Percentiles rank a stretch among this genome's conserved stretches.
Evolutionary conservation across 2,888 invertebrate genomes (phyloP).

Genomic region (Drosophila paranaensis): DNA sequence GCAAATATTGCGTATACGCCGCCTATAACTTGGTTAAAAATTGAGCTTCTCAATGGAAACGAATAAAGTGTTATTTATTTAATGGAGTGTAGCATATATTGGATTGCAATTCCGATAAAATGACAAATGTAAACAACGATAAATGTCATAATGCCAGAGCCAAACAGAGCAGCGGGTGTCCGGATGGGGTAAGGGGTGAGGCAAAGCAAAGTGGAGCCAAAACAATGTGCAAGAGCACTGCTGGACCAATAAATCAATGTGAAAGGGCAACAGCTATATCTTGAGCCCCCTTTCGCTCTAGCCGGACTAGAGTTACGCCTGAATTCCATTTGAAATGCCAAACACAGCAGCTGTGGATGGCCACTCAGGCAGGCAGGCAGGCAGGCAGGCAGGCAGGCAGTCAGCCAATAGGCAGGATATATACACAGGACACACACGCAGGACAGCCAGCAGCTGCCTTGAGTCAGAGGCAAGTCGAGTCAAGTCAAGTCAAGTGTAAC

Average conservation of each 20-base stretch:
- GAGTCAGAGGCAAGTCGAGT: constrained; percentile 25
- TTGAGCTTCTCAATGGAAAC: background rate
- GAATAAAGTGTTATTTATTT: constrained; percentile 25
- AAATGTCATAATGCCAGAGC: constrained; percentile 57
- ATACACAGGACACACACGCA: constrained; percentile 9
- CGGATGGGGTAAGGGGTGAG: background rate
- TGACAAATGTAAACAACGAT: constrained; percentile 53
- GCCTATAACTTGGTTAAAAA: constrained; percentile 19
- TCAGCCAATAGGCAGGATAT: constrained; percentile 9
- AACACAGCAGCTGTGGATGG: constrained; percentile 64
- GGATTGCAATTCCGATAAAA: constrained; percentile 23
- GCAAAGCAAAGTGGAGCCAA: constrained; percentile 22
- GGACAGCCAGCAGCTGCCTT: constrained; percentile 57
- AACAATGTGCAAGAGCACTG: constrained; percentile 23
- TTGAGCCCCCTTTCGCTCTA: background rate
- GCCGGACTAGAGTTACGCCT: constrained; percentile 13
- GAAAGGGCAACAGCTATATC: constrained; percentile 42
- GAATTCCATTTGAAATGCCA: constrained; percentile 71
- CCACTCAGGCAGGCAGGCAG: constrained; percentile 59
- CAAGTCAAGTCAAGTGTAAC: constrained; percentile 70
- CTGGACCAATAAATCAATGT: constrained; percentile 76
- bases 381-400: constrained; percentile 13
- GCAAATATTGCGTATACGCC: constrained; percentile 16
- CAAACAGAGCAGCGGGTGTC: constrained; percentile 23
- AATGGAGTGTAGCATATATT: constrained; percentile 9